phyloP scores from a whole-genome alignment of 2,888 invertebrate genomes.

The Ophion slaviceki region DNA sequence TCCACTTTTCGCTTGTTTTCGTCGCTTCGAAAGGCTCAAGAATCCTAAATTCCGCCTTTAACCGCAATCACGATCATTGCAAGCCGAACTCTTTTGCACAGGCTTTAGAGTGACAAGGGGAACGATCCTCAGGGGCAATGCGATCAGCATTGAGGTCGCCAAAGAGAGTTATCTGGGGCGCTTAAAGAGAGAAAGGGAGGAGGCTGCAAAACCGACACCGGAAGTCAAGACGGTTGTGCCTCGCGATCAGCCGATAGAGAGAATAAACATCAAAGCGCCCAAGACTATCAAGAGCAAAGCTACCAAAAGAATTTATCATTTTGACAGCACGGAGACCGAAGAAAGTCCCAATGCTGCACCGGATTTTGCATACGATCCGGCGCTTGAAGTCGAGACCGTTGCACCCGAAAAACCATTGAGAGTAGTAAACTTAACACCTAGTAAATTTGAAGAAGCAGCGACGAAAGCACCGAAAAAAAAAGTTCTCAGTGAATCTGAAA shows the following conservation, averaged over 20 bases:
- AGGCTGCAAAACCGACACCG: conserved; percentile 37
- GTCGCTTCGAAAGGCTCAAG: not conserved
- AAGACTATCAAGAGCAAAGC: conserved; percentile 29
- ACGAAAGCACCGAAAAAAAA: conserved; percentile 12
- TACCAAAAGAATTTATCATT: conserved; percentile 55
- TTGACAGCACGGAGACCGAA: conserved; percentile 22
- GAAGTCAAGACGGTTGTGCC: not conserved
- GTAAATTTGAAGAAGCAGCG: not conserved
- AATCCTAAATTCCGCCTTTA: not conserved
- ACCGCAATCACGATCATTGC: not conserved
- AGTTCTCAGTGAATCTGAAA: conserved; percentile 84
- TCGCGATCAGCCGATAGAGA: conserved; percentile 34
- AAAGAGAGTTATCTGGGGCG: conserved; percentile 72
- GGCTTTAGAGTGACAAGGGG: conserved; percentile 67
- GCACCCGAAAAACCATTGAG: not conserved
- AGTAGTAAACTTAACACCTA: not conserved
- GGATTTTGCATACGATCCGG: conserved; percentile 41
- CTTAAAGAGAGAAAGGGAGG: conserved; percentile 70
- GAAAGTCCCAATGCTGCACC: not conserved
- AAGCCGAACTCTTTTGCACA: conserved; percentile 28
- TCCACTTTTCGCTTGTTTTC: not conserved
- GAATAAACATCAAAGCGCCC: conserved; percentile 54
- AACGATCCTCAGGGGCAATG: conserved; percentile 58
- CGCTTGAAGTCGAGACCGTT: conserved; percentile 8
- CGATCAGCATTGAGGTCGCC: conserved; percentile 68